A percentile compares a stretch with the other conserved stretches of the same genome.
Conservation (phyloP, 2,113 vertebrate species). For the Neotragus moschatus region DNA sequence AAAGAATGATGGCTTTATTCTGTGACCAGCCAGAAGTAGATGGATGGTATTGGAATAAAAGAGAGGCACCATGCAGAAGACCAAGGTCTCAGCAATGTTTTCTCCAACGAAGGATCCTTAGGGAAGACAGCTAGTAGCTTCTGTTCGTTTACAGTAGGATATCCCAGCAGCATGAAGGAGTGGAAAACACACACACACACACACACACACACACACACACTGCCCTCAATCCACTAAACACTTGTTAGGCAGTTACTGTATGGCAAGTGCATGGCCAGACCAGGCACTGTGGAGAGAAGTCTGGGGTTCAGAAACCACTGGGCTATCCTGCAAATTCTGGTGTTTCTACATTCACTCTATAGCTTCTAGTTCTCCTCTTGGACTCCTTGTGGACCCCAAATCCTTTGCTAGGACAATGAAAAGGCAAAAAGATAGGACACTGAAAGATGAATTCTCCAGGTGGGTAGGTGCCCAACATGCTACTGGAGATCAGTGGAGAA, state of each 20-base stretch:
- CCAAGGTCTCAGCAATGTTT: neutral
- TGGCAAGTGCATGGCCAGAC: neutral
- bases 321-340: neutral
- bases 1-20: neutral
- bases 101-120: neutral
- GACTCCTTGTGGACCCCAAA: neutral
- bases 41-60: accelerated
- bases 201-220: neutral
- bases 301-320: neutral
- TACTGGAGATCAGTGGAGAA: neutral
- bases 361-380: neutral
- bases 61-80: accelerated
- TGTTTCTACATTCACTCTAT: neutral
- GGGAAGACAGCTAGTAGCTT: neutral
- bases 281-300: neutral
- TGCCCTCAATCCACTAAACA: neutral
- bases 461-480: neutral
- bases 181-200: neutral
- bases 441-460: neutral
- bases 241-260: neutral
- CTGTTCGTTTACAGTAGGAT: neutral
- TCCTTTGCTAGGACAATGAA: neutral
- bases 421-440: neutral
- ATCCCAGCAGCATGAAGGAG: neutral
- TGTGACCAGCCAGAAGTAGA: neutral